Conservation (phyloP, 2,797 vertebrate genomes). For the Sciurus vulgaris region DNA sequence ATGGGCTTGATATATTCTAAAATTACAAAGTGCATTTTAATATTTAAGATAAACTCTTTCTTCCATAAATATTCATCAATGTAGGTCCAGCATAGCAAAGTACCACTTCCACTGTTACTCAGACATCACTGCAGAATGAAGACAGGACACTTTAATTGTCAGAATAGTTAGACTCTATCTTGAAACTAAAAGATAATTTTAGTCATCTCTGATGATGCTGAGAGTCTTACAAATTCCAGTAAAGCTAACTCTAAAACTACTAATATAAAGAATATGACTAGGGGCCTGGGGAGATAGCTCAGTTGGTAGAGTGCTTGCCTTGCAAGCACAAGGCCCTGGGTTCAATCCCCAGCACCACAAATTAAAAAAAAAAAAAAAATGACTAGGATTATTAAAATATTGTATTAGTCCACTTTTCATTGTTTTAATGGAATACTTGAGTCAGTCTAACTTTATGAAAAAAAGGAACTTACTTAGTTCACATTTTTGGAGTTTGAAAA, state of each 20-base stretch:
- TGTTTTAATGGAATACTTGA: not conserved
- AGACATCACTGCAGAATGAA: not conserved
- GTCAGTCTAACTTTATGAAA: not conserved
- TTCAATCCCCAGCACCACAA: too few species aligned
- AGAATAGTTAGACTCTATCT: not conserved
- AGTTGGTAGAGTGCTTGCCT: too few species aligned
- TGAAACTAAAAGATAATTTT: not conserved
- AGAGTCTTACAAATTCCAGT: not conserved
- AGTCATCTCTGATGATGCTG: not conserved
- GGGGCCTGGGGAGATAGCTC: too few species aligned
- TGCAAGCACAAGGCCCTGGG: too few species aligned
- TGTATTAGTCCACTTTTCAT: not conserved
- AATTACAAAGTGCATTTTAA: not conserved
- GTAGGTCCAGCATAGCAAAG: not conserved
- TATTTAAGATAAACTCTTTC: not conserved
- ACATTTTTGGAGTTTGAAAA: not conserved
- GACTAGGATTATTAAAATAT: not conserved
- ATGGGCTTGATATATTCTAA: not conserved
- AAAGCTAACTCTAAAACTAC: not conserved
- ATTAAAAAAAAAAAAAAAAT: not conserved
- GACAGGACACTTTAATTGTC: not conserved
- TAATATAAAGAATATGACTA: not conserved
- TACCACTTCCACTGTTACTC: not conserved
- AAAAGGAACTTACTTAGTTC: not conserved
- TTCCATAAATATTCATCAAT: not conserved